Conservation (phyloP, 2,888 invertebrate genomes). For the Malacosoma neustria region DNA sequence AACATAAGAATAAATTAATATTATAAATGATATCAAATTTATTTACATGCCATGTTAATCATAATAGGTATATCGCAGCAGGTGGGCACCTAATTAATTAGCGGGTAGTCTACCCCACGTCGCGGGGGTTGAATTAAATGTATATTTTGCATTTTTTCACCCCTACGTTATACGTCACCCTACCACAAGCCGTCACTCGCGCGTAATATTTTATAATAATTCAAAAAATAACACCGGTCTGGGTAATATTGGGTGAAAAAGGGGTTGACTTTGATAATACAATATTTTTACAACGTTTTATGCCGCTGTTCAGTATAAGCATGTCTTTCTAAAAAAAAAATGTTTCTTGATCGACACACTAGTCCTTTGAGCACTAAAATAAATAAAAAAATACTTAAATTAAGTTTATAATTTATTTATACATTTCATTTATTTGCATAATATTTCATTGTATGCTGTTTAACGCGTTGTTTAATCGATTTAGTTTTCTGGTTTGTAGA, state of each 20-base stretch:
- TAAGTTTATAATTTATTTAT: no score
- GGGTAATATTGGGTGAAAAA: constrained; percentile 10
- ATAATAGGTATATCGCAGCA: constrained; percentile 25
- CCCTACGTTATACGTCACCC: constrained; percentile 23
- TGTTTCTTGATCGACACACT: no score
- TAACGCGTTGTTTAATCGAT: no score
- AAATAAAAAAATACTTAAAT: no score
- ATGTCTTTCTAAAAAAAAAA: no score
- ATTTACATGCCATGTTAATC: background rate
- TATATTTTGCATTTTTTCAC: constrained; percentile 63
- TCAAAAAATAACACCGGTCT: constrained; percentile 17
- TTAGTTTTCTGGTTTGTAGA: no score
- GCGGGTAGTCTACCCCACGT: constrained; percentile 38
- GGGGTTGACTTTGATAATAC: constrained; percentile 6
- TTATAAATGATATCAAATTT: background rate
- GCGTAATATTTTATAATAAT: constrained; percentile 51
- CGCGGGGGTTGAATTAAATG: constrained; percentile 56
- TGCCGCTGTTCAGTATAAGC: no score
- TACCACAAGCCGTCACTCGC: constrained; percentile 38
- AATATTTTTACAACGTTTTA: no score
- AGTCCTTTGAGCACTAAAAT: no score
- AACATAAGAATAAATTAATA: no score
- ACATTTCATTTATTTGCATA: no score
- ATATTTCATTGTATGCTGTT: no score
- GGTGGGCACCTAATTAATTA: constrained; percentile 66